Conservation (phyloP, 2,888 invertebrate species). For the Ceratothoa steindachneri region DNA sequence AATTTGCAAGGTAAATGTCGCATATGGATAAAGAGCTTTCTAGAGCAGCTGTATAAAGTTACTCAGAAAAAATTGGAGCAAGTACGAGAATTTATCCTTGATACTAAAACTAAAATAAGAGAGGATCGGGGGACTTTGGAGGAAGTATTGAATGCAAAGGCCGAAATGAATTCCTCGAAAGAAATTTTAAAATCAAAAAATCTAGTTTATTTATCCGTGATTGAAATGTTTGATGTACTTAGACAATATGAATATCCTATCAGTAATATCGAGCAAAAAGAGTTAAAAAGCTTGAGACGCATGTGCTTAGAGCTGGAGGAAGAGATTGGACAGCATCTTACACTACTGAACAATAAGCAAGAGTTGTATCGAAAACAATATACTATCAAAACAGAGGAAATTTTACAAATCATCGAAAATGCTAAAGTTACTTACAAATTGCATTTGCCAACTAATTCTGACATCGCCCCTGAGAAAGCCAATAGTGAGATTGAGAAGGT, state of each 20-base stretch:
- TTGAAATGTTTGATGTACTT: background rate
- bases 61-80: background rate
- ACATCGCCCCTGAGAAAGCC: constrained; percentile 21
- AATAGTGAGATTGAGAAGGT: constrained; percentile 11
- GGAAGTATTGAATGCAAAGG: background rate
- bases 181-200: background rate
- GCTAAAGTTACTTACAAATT: constrained; percentile 21
- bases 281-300: background rate
- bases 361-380: constrained; percentile 27
- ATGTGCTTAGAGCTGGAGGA: background rate
- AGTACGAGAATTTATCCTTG: background rate
- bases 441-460: constrained; percentile 24
- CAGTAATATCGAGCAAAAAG: background rate
- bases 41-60: constrained; percentile 1
- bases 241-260: background rate
- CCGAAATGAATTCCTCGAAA: background rate
- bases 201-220: background rate
- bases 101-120: background rate
- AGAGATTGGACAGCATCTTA: constrained; percentile 3
- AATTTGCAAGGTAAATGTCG: background rate
- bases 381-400: constrained; percentile 26
- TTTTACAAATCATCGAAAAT: constrained; percentile 25
- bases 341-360: constrained; percentile 18
- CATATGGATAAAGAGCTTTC: constrained; percentile 21
- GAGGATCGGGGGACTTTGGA: background rate